Percentiles rank a stretch among this genome's conserved stretches.
phyloP scores from a whole-genome alignment of 2,797 vertebrate species.

The Halcyon chelicuti region DNA sequence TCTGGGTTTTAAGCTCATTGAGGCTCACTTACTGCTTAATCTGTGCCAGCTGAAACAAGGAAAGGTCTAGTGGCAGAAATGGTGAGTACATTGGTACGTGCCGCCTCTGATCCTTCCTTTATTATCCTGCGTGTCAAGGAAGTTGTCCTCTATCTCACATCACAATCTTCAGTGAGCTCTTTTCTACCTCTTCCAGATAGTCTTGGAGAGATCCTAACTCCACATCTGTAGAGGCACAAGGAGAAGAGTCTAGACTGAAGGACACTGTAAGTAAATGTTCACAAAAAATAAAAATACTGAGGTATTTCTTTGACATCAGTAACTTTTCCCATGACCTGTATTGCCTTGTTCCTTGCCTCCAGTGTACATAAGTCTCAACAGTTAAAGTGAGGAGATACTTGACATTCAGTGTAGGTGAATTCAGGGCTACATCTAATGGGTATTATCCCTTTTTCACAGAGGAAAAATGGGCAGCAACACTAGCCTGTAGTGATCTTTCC shows the following conservation, averaged over 20 bases:
- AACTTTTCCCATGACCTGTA: not conserved
- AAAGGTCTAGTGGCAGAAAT: not conserved
- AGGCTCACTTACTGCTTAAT: not conserved
- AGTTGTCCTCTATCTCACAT: rapidly evolving
- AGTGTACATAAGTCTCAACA: not conserved
- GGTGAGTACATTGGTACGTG: not conserved
- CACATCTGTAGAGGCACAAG: not conserved
- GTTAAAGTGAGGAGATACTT: not conserved
- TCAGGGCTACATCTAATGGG: not conserved
- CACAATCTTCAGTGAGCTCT: not conserved
- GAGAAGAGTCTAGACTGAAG: not conserved
- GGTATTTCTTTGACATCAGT: not conserved
- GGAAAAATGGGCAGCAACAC: not conserved
- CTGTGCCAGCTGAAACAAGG: not conserved
- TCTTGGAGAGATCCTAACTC: not conserved
- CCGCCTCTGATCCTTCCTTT: not conserved
- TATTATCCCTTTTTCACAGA: not conserved
- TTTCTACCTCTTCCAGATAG: not conserved
- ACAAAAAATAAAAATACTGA: not conserved
- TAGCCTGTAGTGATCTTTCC: not conserved
- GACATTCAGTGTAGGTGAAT: not conserved
- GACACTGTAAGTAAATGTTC: not conserved
- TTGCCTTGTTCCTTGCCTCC: not conserved
- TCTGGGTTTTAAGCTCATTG: not conserved
- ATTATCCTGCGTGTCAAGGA: not conserved